Evolutionary conservation across 2,888 invertebrate species (phyloP).

Genomic region (Camptogramma bilineatum): DNA sequence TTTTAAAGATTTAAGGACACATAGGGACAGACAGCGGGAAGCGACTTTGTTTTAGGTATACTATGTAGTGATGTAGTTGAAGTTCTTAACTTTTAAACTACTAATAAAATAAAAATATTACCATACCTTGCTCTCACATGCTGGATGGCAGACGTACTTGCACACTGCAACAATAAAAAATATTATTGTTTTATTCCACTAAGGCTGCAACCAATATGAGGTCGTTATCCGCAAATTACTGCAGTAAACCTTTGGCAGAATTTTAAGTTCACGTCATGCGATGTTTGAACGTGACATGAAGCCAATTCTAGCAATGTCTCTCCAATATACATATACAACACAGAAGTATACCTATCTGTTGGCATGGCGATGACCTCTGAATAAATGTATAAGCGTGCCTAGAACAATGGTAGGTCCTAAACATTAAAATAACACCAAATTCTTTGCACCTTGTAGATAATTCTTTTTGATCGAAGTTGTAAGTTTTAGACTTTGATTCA

Average conservation of each 20-base stretch:
- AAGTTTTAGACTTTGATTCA: neutral
- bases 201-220: conserved; percentile 15
- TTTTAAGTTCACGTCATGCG: conserved; percentile 17
- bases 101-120: conserved; percentile 22
- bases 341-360: neutral
- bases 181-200: conserved; percentile 2
- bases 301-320: conserved; percentile 5
- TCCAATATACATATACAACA: neutral
- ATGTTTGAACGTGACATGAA: conserved; percentile 46
- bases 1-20: no score
- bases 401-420: neutral
- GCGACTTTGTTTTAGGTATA: no score
- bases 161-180: conserved; percentile 89
- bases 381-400: neutral
- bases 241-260: conserved; percentile 20
- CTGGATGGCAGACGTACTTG: conserved; percentile 92
- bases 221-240: conserved; percentile 20
- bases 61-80: no score
- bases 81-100: no score
- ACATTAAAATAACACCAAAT: no score
- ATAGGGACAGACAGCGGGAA: no score
- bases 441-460: no score
- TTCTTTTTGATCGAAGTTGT: no score
- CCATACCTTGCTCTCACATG: conserved; percentile 92
- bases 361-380: neutral